Base-by-base conservation (phyloP, 2,888 invertebrate genomes). In the Eumacrocentrus americanus region DNA sequence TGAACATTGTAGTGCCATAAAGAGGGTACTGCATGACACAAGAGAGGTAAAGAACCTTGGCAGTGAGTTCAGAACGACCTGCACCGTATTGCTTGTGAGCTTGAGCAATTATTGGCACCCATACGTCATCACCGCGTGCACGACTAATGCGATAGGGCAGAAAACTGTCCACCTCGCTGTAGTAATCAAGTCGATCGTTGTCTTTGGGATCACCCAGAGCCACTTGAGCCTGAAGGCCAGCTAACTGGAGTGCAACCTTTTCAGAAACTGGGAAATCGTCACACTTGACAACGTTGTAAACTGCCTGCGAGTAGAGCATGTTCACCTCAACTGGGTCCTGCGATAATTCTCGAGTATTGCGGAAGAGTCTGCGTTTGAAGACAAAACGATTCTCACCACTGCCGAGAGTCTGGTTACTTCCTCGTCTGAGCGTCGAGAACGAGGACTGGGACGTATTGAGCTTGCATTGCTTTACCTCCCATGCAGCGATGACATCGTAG, bases 11-110 rank as follows among this genome's bases (percentile, higher is more conserved):
- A 60, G 93, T 92, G 4, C 94, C 94, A 68, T 93, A 94, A 1
- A 97, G 84, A 0, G 96, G 95, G 80, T 95, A 97, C 81, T 97
- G 96, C 93, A 96, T 96, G 3, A 97, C 96, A 75, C 95, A 95
- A 0, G 95, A 94, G 63, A 97, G 83, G 81, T 97, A 97, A 66
- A 96, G 84, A 18, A 95, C 95, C 82, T 96, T 96, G 14, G 95
- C 94, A 0, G 95, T 94, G 42, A 96, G 82, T 76, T 95, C 95
- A 0, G 92, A 89, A 58, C 95, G 90, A 0, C 94, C 94, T n/a
- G 92, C 90, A 54, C 96, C 96, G 77, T 95, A 96, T 75, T 94
- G 93, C 7, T 91, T 86, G 78, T 94, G 94, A 2, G 94, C 94
- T 82, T 94, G 92, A 1, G 92, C 91, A 48, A 94, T 85, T 66